These are phyloP conservation scores for Manacus vitellinus DNA, from an alignment of 2,113 vertebrate genomes.

Conservation along the genomic window DNA sequence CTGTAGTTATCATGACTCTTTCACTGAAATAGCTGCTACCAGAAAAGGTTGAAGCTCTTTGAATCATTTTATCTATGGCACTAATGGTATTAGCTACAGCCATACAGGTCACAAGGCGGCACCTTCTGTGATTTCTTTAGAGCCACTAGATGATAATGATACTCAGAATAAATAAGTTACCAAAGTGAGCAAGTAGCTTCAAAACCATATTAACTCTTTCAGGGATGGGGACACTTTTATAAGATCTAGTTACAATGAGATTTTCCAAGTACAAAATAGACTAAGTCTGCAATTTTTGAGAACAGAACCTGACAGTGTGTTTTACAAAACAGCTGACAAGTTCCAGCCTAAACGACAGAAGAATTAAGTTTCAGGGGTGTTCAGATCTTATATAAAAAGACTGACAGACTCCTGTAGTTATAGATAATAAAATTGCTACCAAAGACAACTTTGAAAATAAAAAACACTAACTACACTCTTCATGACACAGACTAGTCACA, in stretches of 20 bases:
- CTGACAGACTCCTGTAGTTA: neutral
- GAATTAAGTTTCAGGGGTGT: neutral
- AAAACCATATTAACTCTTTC: neutral
- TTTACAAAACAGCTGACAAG: neutral
- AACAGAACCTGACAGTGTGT: neutral
- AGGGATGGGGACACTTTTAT: neutral
- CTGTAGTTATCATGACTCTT: neutral
- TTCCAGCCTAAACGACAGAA: neutral
- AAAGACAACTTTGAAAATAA: neutral
- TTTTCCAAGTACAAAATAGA: neutral
- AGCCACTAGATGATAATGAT: neutral
- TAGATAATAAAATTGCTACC: neutral
- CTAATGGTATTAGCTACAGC: neutral
- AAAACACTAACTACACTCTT: neutral
- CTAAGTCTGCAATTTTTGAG: neutral
- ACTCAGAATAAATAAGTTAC: neutral
- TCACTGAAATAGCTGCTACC: neutral
- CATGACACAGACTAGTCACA: neutral
- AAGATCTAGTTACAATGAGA: neutral
- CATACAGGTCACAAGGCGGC: neutral
- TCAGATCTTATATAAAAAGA: neutral
- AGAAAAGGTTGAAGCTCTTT: neutral
- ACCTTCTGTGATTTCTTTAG: neutral
- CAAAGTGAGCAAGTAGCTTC: neutral
- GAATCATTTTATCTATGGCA: neutral